Conservation (phyloP, 2,797 vertebrate genomes). For the Microchirus variegatus region DNA sequence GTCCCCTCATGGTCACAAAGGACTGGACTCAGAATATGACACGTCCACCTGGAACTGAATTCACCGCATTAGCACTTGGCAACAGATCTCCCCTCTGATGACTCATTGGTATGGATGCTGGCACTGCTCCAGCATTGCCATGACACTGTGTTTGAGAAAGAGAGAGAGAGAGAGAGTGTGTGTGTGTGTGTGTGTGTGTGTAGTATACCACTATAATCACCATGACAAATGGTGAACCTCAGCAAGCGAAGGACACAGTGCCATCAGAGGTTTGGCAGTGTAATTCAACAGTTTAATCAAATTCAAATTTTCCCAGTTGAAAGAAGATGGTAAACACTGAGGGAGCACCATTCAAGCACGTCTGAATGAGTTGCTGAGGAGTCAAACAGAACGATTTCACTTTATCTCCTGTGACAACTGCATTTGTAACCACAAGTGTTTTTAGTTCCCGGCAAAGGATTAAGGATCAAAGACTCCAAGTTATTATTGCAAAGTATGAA, state of each 20-base stretch:
- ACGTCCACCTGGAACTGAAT: conserved; percentile 54
- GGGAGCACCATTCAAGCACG: conserved; percentile 48
- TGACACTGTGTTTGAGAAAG: conserved; percentile 31
- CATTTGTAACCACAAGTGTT: conserved; percentile 30
- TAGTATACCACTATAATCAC: conserved; percentile 49
- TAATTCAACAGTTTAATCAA: conserved; percentile 61
- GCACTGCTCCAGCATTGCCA: conserved; percentile 54
- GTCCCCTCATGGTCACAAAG: conserved; percentile 25
- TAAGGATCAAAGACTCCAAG: conserved; percentile 3
- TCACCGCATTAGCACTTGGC: conserved; percentile 58
- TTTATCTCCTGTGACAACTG: conserved; percentile 40
- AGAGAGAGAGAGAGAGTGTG: conserved; percentile 9
- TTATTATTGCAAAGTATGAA: background rate
- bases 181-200: no score
- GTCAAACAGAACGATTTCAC: conserved; percentile 40
- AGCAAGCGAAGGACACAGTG: conserved; percentile 39
- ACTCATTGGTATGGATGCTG: conserved; percentile 54
- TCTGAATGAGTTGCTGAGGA: conserved; percentile 64
- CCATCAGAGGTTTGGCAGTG: conserved; percentile 42
- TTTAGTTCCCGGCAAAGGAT: background rate
- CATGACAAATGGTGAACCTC: conserved; percentile 59
- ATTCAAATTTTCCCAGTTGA: conserved; percentile 59
- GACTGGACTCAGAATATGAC: conserved; percentile 57
- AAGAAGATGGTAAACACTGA: conserved; percentile 52
- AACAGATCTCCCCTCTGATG: conserved; percentile 51